Evolutionary conservation across 2,797 vertebrate species (phyloP), one percentile per base, ranked within the genome.

Genomic region (Momotus momota): DNA sequence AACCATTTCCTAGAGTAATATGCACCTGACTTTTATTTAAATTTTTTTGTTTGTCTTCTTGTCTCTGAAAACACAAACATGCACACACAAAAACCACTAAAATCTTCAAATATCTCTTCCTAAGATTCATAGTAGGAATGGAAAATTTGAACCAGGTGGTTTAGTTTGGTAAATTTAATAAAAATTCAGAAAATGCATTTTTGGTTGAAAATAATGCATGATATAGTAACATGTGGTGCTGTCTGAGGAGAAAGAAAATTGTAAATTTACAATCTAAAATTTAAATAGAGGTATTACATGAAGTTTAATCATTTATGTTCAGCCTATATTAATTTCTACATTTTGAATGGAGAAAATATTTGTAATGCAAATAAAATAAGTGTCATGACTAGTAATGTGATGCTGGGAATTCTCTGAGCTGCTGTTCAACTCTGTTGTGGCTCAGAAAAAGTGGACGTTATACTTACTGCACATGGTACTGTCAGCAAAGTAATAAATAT

Each of bases 401-500:
- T 3, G 6, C 6, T n/a, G 35, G 13, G 49, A 94, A 84, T 79
- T 86, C 46, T 92, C 70, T 92, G 43, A 88, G 65, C n/a, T 70
- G 52, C 60, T 82, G 6, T 40, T 93, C 51, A 88, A 85, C 16
- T 81, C 58, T 79, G 7, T 41, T 0, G 0, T 23, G 35, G 20
- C 71, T 72, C 55, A 60, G 57, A 57, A 85, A 70, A 86, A 78
- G 27, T 72, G 72, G 46, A n/a, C 74, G 21, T 40, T 75, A 51
- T 61, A 57, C 38, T 82, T 81, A 79, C 5, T 51, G 27, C 14
- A 70, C 6, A 26, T 64, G 15, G 8, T 19, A 84, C 14, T 66
- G 14, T 67, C 46, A 84, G 65, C 67, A 66, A 88, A 83, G 57
- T 65, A 90, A 69, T 78, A 91, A 90, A 86, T 79, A 92, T 85